These are phyloP conservation scores for Drosophila lacertosa DNA, from an alignment of 1,140 invertebrate species.

Conservation along the genomic window DNA sequence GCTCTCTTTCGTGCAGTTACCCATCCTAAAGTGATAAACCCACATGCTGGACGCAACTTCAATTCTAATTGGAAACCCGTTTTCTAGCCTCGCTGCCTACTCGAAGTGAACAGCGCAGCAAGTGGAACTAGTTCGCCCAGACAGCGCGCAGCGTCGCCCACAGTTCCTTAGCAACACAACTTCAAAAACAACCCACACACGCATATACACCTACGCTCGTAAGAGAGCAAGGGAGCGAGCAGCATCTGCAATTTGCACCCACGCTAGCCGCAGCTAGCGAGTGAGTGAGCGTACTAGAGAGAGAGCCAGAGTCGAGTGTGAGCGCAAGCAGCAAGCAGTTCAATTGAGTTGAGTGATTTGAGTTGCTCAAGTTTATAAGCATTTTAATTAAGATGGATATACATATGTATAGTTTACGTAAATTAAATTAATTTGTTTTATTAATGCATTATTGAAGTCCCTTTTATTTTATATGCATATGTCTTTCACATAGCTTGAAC, in stretches of 20 bases:
- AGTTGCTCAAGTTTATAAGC: not conserved
- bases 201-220: slow-evolving; percentile 10
- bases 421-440: not conserved
- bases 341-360: too few species aligned
- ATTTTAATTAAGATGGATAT: too few species aligned
- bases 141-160: slow-evolving; percentile 48
- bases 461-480: too few species aligned
- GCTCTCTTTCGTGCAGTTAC: slow-evolving; percentile 16
- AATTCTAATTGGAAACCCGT: slow-evolving; percentile 73
- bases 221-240: slow-evolving; percentile 26
- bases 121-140: slow-evolving; percentile 50
- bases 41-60: slow-evolving; percentile 59
- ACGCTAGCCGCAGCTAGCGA: slow-evolving; percentile 14
- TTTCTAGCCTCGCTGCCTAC: slow-evolving; percentile 43
- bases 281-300: not conserved
- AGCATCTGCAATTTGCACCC: slow-evolving; percentile 28
- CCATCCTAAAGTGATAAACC: slow-evolving; percentile 58
- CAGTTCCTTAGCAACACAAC: slow-evolving; percentile 32
- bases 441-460: not conserved
- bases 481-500: too few species aligned
- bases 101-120: slow-evolving; percentile 34
- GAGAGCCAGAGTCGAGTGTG: not conserved
- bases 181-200: slow-evolving; percentile 40
- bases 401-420: too few species aligned
- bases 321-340: not conserved